A percentile compares a stretch with the other conserved stretches of the same genome.
These are phyloP conservation scores for Aspiorhynchus laticeps DNA, from an alignment of 2,113 vertebrate species.

Conservation along the genomic window DNA sequence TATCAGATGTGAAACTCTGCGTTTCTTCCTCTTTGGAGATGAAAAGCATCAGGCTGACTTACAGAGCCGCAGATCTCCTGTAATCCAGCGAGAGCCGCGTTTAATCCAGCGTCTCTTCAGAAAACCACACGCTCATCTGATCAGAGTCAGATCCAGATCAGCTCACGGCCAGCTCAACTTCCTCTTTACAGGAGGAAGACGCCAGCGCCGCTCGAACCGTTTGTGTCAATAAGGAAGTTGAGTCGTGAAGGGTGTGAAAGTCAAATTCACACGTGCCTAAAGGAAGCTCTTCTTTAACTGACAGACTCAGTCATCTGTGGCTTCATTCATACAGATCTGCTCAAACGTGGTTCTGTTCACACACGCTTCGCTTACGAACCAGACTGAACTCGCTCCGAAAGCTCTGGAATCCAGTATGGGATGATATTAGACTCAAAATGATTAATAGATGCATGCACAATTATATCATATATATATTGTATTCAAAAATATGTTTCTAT, in stretches of 20 bases:
- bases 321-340: background rate
- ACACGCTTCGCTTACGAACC: background rate
- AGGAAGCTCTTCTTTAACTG: constrained; percentile 1
- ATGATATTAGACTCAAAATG: no score
- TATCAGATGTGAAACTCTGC: background rate
- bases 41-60: constrained; percentile 49
- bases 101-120: constrained; percentile 36
- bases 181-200: constrained; percentile 74
- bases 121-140: background rate
- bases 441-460: no score
- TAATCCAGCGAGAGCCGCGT: constrained; percentile 15
- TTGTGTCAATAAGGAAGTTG: constrained; percentile 30
- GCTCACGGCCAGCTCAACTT: constrained; percentile 59
- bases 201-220: background rate
- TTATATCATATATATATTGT: no score
- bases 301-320: background rate
- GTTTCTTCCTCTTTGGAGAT: constrained; percentile 27
- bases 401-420: no score
- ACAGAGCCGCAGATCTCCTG: constrained; percentile 62
- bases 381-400: background rate
- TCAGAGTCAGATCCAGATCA: background rate
- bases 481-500: no score
- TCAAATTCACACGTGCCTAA: constrained; percentile 7
- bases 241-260: background rate
- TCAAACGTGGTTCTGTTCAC: background rate